These are phyloP conservation scores for Tuta absoluta DNA, from an alignment of 2,888 invertebrate genomes.

Conservation along the genomic window DNA sequence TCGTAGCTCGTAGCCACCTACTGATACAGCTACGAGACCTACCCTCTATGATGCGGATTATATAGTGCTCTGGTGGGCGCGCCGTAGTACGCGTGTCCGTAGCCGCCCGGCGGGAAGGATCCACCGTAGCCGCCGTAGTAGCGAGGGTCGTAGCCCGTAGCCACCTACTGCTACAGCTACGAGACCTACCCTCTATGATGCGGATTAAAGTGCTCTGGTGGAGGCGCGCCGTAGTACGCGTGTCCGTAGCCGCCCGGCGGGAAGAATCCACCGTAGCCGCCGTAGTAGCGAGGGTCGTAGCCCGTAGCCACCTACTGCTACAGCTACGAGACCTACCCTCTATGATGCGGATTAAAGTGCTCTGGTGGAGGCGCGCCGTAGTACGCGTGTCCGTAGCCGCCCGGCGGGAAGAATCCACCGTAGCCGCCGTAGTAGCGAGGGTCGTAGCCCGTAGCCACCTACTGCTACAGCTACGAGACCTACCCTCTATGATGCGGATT, in stretches of 20 bases:
- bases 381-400: slow-evolving; percentile 43
- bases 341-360: slow-evolving; percentile 43
- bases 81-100: slow-evolving; percentile 44
- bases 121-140: slow-evolving; percentile 67
- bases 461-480: too few relatives aligned
- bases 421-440: slow-evolving; percentile 69
- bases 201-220: slow-evolving; percentile 47
- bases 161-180: too few relatives aligned
- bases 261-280: slow-evolving; percentile 58
- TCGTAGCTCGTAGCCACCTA: too few relatives aligned
- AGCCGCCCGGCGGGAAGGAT: slow-evolving; percentile 49
- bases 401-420: slow-evolving; percentile 52
- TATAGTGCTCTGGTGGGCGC: slow-evolving; percentile 47
- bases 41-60: slow-evolving; percentile 36
- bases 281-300: slow-evolving; percentile 64
- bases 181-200: slow-evolving; percentile 27
- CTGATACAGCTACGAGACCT: too few relatives aligned
- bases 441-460: too few relatives aligned
- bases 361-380: slow-evolving; percentile 47
- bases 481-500: slow-evolving; percentile 35
- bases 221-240: slow-evolving; percentile 42
- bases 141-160: slow-evolving; percentile 34
- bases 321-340: too few relatives aligned
- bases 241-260: slow-evolving; percentile 47
- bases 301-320: too few relatives aligned